phyloP scores from a whole-genome alignment of 2,888 invertebrate species.

The Allacma fusca region DNA sequence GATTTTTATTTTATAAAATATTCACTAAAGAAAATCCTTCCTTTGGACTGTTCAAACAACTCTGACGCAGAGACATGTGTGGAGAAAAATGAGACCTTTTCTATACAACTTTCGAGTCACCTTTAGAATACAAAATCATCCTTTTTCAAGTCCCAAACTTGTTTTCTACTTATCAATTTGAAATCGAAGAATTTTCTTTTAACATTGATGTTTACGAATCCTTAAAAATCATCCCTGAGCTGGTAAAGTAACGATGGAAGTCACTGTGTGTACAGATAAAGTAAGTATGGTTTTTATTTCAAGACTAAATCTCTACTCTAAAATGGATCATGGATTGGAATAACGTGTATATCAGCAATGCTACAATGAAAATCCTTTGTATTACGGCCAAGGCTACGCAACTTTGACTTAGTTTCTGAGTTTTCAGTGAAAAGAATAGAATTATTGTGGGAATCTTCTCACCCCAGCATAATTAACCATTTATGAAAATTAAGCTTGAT shows the following conservation, averaged over 20 bases:
- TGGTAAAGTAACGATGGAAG: too few species aligned
- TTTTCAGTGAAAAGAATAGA: background rate
- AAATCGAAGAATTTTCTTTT: background rate
- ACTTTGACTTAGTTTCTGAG: constrained; percentile 6
- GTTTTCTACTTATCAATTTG: background rate
- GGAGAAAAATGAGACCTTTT: background rate
- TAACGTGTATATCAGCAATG: background rate
- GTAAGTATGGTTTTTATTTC: too few species aligned
- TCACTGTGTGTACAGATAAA: too few species aligned
- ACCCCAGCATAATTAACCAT: background rate
- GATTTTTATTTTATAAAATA: too few species aligned
- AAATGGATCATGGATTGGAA: background rate
- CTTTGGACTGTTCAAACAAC: background rate
- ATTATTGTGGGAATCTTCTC: background rate
- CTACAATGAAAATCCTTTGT: background rate
- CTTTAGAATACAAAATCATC: background rate
- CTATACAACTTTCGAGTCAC: background rate
- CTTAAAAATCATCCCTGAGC: background rate
- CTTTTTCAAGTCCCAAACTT: background rate
- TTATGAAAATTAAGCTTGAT: background rate
- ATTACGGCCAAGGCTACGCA: constrained; percentile 3
- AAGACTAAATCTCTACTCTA: too few species aligned
- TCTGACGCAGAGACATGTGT: background rate
- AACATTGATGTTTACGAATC: background rate
- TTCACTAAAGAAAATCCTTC: too few species aligned